Evolutionary conservation across 1,140 invertebrate species (phyloP), one percentile per base, ranked within the genome.

Genomic region (Medauroidea extradentata): DNA sequence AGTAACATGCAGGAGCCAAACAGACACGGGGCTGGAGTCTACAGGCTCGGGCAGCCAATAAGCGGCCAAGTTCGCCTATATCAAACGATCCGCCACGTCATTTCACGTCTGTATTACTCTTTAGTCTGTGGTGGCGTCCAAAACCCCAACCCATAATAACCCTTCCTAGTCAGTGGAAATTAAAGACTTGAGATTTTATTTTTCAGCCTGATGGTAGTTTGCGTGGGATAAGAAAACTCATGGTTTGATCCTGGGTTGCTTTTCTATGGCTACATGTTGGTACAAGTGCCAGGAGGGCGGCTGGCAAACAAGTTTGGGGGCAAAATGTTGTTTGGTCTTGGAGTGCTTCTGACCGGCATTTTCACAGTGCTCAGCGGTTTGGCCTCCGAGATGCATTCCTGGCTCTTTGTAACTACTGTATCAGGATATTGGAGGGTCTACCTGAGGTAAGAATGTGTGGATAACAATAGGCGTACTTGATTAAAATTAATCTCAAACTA

Each of bases 391-490:
- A 83, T 79, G 61, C 84, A 87, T 63, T 81, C 86, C 57, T 77
- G 82, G 58, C 79, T 86, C 52, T 85, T 96, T 66, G 84, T 94
- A n/a, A n/a, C n/a, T n/a, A n/a, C 60, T 78, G 81, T 27, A 83
- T 93, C 2, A 76, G 94, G 62, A 80, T 94, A 14, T 70, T 94
- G 13, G 89, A 93, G 76, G 94, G 94, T 24, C 81, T 96, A 61
- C 89, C 85, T 23, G 93, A 95, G 79, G 86, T 88, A 77, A 64
- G 53, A 53, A n/a, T n/a, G n/a, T n/a, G n/a, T n/a, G n/a, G n/a
- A n/a, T n/a, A n/a, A n/a, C n/a, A n/a, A n/a, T n/a, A n/a, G n/a
- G n/a, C n/a, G n/a, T n/a, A n/a, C n/a, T n/a, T n/a, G n/a, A n/a
- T n/a, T n/a, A n/a, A n/a, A n/a, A n/a, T n/a, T n/a, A n/a, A n/a